Evolutionary conservation across 1,140 invertebrate species (phyloP), one percentile per base, ranked within the genome.

Genomic region (Brachionus manjavacas): DNA sequence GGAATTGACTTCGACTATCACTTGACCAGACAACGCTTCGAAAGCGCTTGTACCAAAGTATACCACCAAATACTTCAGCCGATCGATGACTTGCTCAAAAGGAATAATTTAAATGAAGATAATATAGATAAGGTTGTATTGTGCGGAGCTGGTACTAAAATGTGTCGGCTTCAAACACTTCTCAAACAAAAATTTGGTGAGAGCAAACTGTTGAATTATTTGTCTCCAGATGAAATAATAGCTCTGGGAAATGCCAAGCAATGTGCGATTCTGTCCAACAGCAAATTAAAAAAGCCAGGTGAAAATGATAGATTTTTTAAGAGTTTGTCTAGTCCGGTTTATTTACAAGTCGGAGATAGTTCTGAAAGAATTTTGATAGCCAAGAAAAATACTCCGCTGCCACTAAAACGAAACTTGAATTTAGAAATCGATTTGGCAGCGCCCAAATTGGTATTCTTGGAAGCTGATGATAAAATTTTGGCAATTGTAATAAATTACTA

Each of bases 1-100:
- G 81, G 81, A 14, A 83, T 83, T 31, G 81, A 83, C 46, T 68
- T 83, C 23, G 81, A 83, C 64, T 83, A 31, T 55, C 20, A 70
- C 43, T 39, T 83, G 20, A 83, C 60, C 14, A 39, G 81, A 43
- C 81, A 68, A 16, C 64, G 81, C 16, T 83, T 83, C 20, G 81
- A 83, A 25, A 39, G 60, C 25, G 81, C 79, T 16, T 81, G 79
- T 68, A 64, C 11, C 28, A 60, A 60, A 64, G 28, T 81, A 0
- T 81, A 81, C 14, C 35, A 68, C 11, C 81, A 83, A 83, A 72
- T 83, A 28, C 39, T 83, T 9, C 12, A 68, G 16, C 60, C 81
- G 31, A 83, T 83, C 11, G 81, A 83, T 31, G 41, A 68, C 12
- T 14, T 83, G 3, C 31, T 83, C 9, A 55, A 83, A 46, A 68